Evolutionary conservation across 1,140 invertebrate genomes (phyloP), one percentile per base, ranked within the genome.

Genomic region (Maniola jurtina): DNA sequence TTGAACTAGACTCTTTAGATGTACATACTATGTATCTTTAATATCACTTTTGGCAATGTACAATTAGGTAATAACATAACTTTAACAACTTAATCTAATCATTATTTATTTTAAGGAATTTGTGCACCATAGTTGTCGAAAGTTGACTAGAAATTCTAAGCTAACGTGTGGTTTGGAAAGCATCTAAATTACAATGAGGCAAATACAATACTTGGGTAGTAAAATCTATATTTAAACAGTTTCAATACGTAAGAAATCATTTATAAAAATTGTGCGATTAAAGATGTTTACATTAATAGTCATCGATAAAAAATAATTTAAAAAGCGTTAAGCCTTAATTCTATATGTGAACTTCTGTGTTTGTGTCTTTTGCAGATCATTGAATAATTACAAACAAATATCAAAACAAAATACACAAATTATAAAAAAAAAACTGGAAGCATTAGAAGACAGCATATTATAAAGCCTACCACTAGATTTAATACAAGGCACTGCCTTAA

Each of bases 401-500:
- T 38, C 7, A 9, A 38, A 3, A 6, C 10, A 11, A 7, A 38
- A n/a, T n/a, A n/a, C n/a, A n/a, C n/a, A n/a, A 7, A 38, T 38
- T 38, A n/a, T n/a, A 38, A 9, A 38, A 38, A 1, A 9, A 11
- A 16, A 3, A 15, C 11, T 7, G 13, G 33, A 15, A 55, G 13
- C 35, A 55, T 14, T 5, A 35, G 13, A n/a, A 55, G 10, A 50
- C 7, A 15, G 6, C 7, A 16, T 15, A 50, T 0, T 0, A 14
- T 16, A 11, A 16, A 55, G 52, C 52, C 33, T 55, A 55, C n/a
- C 33, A 55, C 52, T 55, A 55, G 33, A 55, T 57, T 57, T 67
- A 69, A 71, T 70, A 75, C 68, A 79, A 80, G 78, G 76, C 78
- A 83, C 78, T 76, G 73, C 76, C 80, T 71, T 74, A 76, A 76